A percentile compares a stretch with the other conserved stretches of the same genome.
These are phyloP conservation scores for Mallotus villosus DNA, from an alignment of 2,797 vertebrate genomes.

Conservation along the genomic window DNA sequence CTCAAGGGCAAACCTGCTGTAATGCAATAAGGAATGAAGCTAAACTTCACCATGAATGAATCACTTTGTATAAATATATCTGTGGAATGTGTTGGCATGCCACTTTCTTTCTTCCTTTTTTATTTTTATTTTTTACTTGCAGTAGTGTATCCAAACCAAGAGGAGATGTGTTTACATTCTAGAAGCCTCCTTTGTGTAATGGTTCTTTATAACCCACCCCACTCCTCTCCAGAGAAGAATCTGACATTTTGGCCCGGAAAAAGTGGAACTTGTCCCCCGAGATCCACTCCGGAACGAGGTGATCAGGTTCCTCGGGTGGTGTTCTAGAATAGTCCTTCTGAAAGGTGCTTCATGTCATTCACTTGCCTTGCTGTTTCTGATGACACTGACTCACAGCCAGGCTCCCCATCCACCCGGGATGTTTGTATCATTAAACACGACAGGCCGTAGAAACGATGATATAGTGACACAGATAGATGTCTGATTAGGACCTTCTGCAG, in stretches of 20 bases:
- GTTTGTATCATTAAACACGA: not conserved
- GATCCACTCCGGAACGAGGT: not conserved
- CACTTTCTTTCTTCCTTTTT: not conserved
- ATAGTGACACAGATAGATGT: no score
- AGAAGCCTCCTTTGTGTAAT: conserved; percentile 7
- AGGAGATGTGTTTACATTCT: not conserved
- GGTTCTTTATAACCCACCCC: not conserved
- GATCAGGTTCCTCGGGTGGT: conserved; percentile 15
- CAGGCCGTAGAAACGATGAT: no score
- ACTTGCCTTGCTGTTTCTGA: conserved; percentile 39
- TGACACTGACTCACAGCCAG: not conserved
- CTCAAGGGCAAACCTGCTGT: conserved; percentile 31
- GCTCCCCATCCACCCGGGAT: not conserved
- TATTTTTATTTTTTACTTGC: not conserved
- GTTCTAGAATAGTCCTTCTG: conserved; percentile 13
- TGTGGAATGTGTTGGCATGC: conserved; percentile 40
- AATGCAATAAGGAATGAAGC: conserved; percentile 17
- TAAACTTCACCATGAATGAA: conserved; percentile 6
- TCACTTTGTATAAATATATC: conserved; percentile 15
- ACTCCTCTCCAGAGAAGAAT: not conserved
- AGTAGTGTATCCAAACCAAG: not conserved
- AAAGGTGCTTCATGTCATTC: conserved; percentile 54
- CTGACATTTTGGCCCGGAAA: no score
- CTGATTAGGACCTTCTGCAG: no score
- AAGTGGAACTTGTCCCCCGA: no score